These are phyloP conservation scores for Noctua fimbriata DNA, from an alignment of 2,888 invertebrate genomes.

Conservation along the genomic window DNA sequence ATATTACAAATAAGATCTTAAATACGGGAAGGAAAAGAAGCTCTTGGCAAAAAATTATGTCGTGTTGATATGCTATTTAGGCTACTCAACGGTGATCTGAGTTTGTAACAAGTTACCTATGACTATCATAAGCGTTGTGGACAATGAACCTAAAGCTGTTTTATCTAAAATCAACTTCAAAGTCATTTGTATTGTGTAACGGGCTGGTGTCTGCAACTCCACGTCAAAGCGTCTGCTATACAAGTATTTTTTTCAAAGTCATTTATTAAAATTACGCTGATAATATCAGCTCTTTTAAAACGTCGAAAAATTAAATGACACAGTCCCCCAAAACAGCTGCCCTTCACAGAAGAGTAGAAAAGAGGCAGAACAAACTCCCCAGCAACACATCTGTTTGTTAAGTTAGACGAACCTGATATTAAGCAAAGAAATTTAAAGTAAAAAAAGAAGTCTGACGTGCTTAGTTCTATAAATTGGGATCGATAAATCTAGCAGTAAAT, in stretches of 20 bases:
- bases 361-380: neutral
- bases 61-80: neutral
- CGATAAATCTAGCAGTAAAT: neutral
- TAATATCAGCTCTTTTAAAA: too few relatives aligned
- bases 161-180: neutral
- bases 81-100: neutral
- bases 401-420: neutral
- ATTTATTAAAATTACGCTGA: neutral
- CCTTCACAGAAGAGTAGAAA: neutral
- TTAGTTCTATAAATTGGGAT: conserved; percentile 2
- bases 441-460: neutral
- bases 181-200: too few relatives aligned
- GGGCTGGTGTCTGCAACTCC: too few relatives aligned
- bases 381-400: neutral
- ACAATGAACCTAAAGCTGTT: neutral
- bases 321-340: neutral
- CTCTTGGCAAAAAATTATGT: neutral
- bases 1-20: neutral
- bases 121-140: neutral
- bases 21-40: neutral
- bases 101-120: neutral
- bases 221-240: too few relatives aligned
- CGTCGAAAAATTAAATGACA: neutral
- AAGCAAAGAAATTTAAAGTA: neutral
- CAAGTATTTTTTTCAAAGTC: neutral